These are phyloP conservation scores for Choloepus hoffmanni DNA, from an alignment of 2,113 vertebrate species.

Conservation along the genomic window DNA sequence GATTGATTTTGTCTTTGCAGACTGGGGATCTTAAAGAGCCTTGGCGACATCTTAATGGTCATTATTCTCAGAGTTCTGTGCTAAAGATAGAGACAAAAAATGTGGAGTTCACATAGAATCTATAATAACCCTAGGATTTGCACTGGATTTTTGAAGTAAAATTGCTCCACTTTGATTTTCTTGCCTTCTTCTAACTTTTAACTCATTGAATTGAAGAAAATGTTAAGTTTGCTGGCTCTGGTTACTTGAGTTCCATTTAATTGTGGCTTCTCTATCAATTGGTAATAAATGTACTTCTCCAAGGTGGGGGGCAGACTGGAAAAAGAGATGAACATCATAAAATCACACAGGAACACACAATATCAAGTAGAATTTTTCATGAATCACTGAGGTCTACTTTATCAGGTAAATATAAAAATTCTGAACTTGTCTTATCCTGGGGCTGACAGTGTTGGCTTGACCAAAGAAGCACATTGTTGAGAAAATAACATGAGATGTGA, in stretches of 20 bases:
- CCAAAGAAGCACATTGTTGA: background rate
- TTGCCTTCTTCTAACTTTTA: slow-evolving; percentile 44
- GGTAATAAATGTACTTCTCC: background rate
- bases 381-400: background rate
- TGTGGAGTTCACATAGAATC: slow-evolving; percentile 58
- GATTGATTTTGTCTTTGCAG: slow-evolving; percentile 67
- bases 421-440: background rate
- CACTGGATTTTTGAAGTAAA: slow-evolving; percentile 56
- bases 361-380: background rate
- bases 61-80: slow-evolving; percentile 51
- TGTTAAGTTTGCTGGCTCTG: background rate
- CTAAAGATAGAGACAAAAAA: slow-evolving; percentile 67
- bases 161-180: slow-evolving; percentile 48
- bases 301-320: background rate
- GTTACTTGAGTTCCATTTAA: slow-evolving; percentile 21
- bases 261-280: background rate
- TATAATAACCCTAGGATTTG: slow-evolving; percentile 61
- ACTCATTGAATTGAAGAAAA: slow-evolving; percentile 11
- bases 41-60: slow-evolving; percentile 49
- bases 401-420: background rate
- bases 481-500: slow-evolving; percentile 3
- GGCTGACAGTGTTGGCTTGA: background rate
- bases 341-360: background rate
- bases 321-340: background rate
- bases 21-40: slow-evolving; percentile 49